These are phyloP conservation scores for Bucorvus abyssinicus DNA, from an alignment of 2,797 vertebrate genomes.

Conservation along the genomic window DNA sequence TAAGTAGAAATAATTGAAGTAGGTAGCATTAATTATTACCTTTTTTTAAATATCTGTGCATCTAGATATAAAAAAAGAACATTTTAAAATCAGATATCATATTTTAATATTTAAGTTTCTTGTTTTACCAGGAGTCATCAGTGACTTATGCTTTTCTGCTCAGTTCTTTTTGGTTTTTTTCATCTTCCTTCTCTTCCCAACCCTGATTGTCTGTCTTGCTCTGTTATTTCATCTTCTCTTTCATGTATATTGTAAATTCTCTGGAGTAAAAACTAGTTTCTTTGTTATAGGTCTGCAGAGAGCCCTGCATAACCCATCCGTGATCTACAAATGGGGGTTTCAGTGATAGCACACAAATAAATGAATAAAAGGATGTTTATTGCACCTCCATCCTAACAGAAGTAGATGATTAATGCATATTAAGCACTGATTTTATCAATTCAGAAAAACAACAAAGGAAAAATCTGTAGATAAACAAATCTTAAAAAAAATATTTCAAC, in stretches of 20 bases:
- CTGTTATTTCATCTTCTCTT: constrained; percentile 5
- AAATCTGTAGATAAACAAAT: constrained; percentile 26
- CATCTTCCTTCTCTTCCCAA: not conserved
- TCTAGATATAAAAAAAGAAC: not conserved
- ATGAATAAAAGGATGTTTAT: not conserved
- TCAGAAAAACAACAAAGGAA: not conserved
- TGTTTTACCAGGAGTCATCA: not conserved
- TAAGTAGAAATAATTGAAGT: not conserved
- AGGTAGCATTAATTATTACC: not conserved
- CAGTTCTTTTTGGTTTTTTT: not conserved
- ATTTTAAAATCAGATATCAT: not conserved
- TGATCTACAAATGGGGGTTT: not conserved
- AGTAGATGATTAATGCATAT: not conserved
- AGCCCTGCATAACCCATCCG: not conserved
- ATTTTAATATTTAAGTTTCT: not conserved
- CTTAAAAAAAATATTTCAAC: not conserved
- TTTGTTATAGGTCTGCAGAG: constrained; percentile 13
- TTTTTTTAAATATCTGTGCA: not conserved
- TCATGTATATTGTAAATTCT: constrained; percentile 21
- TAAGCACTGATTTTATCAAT: not conserved
- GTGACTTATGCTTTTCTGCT: not conserved
- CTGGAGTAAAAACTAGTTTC: not conserved
- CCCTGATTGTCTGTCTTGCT: not conserved
- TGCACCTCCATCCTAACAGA: not conserved
- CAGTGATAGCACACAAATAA: not conserved